phyloP scores from a whole-genome alignment of 1,140 invertebrate species.

The Drosophila seguyi region DNA sequence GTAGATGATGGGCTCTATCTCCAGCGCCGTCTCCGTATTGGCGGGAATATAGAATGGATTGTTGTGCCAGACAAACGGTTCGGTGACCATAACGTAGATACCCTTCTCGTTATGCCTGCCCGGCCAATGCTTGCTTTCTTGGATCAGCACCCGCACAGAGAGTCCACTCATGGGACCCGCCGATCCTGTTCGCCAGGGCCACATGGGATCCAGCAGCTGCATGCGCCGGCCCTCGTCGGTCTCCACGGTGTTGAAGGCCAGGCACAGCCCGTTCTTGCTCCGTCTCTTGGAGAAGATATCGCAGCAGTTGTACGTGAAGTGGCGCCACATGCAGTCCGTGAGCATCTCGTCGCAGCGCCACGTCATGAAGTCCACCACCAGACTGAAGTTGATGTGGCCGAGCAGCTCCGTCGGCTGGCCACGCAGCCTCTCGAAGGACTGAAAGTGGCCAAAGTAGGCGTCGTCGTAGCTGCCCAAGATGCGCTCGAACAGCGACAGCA shows the following conservation, averaged over 20 bases:
- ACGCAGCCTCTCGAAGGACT: constrained; percentile 58
- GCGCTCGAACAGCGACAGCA: constrained; percentile 57
- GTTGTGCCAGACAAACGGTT: constrained; percentile 76
- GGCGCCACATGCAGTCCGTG: constrained; percentile 69
- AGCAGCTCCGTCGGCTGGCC: constrained; percentile 57
- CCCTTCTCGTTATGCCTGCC: constrained; percentile 56
- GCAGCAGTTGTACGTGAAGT: constrained; percentile 68
- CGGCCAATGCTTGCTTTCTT: constrained; percentile 60
- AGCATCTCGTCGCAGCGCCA: constrained; percentile 79
- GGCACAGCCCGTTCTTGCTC: constrained; percentile 87
- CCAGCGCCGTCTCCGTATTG: constrained; percentile 67
- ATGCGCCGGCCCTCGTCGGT: constrained; percentile 69
- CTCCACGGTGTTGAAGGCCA: constrained; percentile 86
- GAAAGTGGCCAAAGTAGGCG: constrained; percentile 68
- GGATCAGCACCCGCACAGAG: constrained; percentile 54
- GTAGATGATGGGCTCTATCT: constrained; percentile 76
- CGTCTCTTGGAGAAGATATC: constrained; percentile 74
- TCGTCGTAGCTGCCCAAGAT: constrained; percentile 66
- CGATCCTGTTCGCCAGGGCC: constrained; percentile 72
- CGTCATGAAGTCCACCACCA: constrained; percentile 72
- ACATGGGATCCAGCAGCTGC: constrained; percentile 64
- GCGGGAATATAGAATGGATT: constrained; percentile 59
- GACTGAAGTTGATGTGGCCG: constrained; percentile 69
- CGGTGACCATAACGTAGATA: constrained; percentile 69
- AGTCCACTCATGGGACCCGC: constrained; percentile 71